Base-by-base conservation (phyloP, 1,140 invertebrate genomes). In the Drosophila seguyi region DNA sequence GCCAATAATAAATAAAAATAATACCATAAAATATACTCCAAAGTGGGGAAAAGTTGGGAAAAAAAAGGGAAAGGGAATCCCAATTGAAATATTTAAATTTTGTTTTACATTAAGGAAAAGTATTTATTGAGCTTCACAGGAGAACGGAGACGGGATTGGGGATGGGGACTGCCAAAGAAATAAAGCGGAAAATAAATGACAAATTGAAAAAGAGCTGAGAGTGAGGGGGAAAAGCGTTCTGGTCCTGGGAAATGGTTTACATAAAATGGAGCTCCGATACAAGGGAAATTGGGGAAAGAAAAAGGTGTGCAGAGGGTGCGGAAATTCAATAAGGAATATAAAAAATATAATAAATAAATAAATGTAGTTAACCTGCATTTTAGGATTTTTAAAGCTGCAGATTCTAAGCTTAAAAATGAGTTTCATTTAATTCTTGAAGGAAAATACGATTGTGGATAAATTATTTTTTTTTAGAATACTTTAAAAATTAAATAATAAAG, bases 1-100 rank as follows among this genome's bases (percentile, higher is more conserved):
- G 45, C 47, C 74, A 76, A 76, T 76, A 76, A 76, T 76, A 57
- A 44, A 71, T 71, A 71, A 44, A 72, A 72, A 71, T 72, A 58
- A 72, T 57, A 44, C 25, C 50, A 72, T 71, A 69, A 76, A 60
- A 80, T 56, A 80, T 38, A 76, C 62, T 75, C 50, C 18, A 62
- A 63, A 76, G 77, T 67, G 45, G 38, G 29, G 42, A 59, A 76
- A 81, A 76, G 67, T 81, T 71, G 61, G 13, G 6, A 25, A 42
- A 25, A 60, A 41, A 25, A 60, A 41, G 16, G 18, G 52, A 38
- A 34, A 41, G 20, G 61, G 16, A 42, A 25, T 38, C 31, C 22
- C 31, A 36, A 47, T 69, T 67, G 66, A 69, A 69, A 68, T 44
- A 68, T 69, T 69, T 69, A 55, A 45, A 69, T 69, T 69, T 68